These are phyloP conservation scores for Parnassius smintheus DNA, from an alignment of 2,888 invertebrate species.

Conservation along the genomic window DNA sequence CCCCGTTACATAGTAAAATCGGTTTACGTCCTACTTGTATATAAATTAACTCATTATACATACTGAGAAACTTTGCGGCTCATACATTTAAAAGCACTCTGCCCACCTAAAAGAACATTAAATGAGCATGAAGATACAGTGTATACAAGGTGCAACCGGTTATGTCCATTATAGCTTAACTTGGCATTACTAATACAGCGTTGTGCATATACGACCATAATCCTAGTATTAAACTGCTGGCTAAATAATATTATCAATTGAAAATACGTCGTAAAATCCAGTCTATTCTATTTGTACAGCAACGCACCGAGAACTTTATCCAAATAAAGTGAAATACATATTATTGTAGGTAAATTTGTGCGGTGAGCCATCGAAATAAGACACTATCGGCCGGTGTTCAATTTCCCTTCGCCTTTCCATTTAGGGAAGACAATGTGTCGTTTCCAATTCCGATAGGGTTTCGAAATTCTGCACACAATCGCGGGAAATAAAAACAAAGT, in stretches of 20 bases:
- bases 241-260: neutral
- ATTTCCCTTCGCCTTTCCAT: conserved; percentile 43
- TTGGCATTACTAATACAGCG: too few species aligned
- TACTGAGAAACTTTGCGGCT: too few species aligned
- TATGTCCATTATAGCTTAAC: too few species aligned
- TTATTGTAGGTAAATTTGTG: conserved; percentile 11
- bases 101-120: too few species aligned
- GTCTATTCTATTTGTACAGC: neutral
- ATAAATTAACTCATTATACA: too few species aligned
- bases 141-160: too few species aligned
- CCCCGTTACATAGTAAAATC: too few species aligned
- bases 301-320: neutral
- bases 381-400: conserved; percentile 18
- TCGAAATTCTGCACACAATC: conserved; percentile 34
- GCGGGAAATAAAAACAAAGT: conserved; percentile 23
- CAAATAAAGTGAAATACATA: conserved; percentile 4
- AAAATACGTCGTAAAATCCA: neutral
- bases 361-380: conserved; percentile 16
- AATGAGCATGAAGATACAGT: too few species aligned
- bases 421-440: conserved; percentile 48
- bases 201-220: too few species aligned
- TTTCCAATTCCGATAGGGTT: conserved; percentile 47
- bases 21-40: too few species aligned
- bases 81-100: too few species aligned
- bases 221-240: too few species aligned